phyloP scores from a whole-genome alignment of 2,113 vertebrate genomes.

The Garra rufa region DNA sequence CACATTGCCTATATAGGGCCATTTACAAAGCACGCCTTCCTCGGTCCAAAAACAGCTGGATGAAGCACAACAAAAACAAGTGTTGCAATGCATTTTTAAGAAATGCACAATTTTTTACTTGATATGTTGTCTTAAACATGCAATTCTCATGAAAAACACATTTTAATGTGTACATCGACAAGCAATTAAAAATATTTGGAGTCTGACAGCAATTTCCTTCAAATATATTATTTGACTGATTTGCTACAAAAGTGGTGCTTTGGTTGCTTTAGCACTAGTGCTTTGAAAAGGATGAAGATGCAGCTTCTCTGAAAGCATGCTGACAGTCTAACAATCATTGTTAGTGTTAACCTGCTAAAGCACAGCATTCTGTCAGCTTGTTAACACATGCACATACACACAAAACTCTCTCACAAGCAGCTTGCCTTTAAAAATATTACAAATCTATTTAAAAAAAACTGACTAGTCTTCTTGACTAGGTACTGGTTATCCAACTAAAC shows the following conservation, averaged over 20 bases:
- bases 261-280: background rate
- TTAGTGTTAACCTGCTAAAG: background rate
- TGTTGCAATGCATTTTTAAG: background rate
- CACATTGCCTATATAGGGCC: too few species aligned
- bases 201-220: background rate
- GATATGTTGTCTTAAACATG: background rate
- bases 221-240: background rate
- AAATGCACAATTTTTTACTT: background rate
- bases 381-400: too few species aligned
- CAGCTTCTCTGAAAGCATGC: background rate
- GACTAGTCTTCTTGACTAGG: background rate
- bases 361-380: background rate
- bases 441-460: background rate
- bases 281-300: background rate
- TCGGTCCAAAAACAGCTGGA: background rate
- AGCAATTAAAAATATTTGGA: background rate
- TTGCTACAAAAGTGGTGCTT: background rate
- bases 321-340: background rate
- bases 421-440: background rate
- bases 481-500: background rate
- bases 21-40: too few species aligned
- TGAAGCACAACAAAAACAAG: background rate
- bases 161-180: background rate
- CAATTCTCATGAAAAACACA: too few species aligned
- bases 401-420: background rate